Evolutionary conservation across 2,888 invertebrate genomes (phyloP).

Genomic region (Helobdella robusta): DNA sequence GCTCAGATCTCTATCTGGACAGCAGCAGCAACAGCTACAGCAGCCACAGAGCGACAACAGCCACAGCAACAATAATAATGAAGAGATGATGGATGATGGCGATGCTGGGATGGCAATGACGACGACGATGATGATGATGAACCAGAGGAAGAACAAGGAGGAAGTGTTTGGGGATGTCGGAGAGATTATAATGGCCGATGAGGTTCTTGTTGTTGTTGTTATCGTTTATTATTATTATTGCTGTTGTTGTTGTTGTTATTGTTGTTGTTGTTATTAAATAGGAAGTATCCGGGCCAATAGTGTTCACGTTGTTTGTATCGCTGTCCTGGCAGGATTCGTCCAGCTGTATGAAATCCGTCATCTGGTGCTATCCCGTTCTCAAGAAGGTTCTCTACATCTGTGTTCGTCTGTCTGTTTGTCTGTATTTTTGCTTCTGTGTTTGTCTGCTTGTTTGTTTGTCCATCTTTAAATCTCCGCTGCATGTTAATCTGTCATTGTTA

Average conservation of each 20-base stretch:
- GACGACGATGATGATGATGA: background rate
- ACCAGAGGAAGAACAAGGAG: background rate
- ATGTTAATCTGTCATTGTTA: too few relatives aligned
- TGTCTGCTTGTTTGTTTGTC: too few relatives aligned
- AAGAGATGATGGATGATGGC: constrained; percentile 10
- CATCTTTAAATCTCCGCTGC: too few relatives aligned
- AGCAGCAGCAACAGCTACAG: background rate
- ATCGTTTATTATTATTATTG: background rate
- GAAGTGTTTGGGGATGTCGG: background rate
- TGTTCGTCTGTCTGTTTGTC: too few relatives aligned
- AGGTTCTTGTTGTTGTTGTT: background rate
- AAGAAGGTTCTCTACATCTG: constrained; percentile 42
- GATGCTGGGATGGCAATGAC: too few relatives aligned
- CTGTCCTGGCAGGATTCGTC: constrained; percentile 79
- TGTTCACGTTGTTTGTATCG: constrained; percentile 52
- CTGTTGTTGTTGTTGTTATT: background rate
- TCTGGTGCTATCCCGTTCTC: constrained; percentile 61
- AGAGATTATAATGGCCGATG: background rate
- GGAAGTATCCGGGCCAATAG: constrained; percentile 41
- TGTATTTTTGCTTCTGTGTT: too few relatives aligned
- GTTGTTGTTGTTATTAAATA: constrained; percentile 38
- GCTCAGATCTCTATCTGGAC: too few relatives aligned
- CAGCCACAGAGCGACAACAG: background rate
- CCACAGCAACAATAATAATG: background rate
- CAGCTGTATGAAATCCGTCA: constrained; percentile 69